phyloP scores from a whole-genome alignment of 2,113 vertebrate genomes.

The Tragelaphus strepsiceros region DNA sequence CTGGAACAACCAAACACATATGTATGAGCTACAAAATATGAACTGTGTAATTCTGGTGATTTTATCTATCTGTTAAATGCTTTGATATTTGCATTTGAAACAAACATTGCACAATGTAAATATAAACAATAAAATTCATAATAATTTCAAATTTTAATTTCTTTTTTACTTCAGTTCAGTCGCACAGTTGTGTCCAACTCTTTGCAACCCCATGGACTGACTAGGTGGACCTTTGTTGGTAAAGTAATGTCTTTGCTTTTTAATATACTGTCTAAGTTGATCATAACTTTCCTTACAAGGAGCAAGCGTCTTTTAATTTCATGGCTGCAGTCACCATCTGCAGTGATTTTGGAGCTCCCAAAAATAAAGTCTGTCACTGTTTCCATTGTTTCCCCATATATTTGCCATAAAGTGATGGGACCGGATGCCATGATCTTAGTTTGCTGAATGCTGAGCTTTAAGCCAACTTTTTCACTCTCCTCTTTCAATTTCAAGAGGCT shows the following conservation, averaged over 20 bases:
- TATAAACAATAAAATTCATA: neutral
- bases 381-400: neutral
- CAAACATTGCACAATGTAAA: neutral
- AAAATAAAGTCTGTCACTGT: neutral
- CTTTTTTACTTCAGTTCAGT: neutral
- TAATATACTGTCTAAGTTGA: neutral
- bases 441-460: neutral
- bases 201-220: neutral
- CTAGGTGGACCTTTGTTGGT: neutral
- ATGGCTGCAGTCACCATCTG: neutral
- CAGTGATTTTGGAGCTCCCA: neutral
- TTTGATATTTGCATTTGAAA: neutral
- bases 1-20: neutral
- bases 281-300: neutral
- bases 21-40: neutral
- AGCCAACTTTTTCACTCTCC: neutral
- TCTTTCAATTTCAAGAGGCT: neutral
- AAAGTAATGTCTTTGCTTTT: neutral
- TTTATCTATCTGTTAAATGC: neutral
- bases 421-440: neutral
- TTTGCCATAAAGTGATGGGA: neutral
- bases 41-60: neutral
- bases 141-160: neutral
- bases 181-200: accelerated
- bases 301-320: neutral